Evolutionary conservation across 2,888 invertebrate genomes (phyloP), one percentile per base, ranked within the genome.

Genomic region (Drosophila siamana): DNA sequence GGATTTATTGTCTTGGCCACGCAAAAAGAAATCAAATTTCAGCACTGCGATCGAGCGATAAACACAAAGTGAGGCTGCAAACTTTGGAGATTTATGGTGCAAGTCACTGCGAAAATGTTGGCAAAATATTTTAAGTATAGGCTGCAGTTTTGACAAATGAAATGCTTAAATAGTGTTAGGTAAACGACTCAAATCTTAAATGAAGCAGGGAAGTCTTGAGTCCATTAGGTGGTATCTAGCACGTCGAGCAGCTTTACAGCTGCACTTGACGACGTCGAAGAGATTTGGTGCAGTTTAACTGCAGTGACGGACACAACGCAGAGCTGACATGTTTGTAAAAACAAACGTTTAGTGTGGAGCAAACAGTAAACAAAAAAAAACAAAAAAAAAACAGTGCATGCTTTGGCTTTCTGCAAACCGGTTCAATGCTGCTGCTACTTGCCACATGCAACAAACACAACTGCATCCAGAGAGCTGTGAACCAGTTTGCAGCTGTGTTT

Each of bases 401-500:
- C 33, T 11, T 24, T 19, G 43, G 48, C 56, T 51, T 16, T 40
- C 47, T 40, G 55, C 48, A 79, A 77, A 80, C 80, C 76, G 80
- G 80, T 80, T 77, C 44, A 24, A 40, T 54, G 70, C 59, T 36
- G 74, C 54, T 74, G 38, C 74, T 44, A 67, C 74, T 52, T 40
- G 41, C 52, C 4, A 13, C 36, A 13, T 36, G 55, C 44, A 0
- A 47, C 46, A 46, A 47, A 28, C 44, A 33, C 11, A 28, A 51
- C 38, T 13, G 66, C 36, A 38, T 24, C 15, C 13, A 19, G 15
- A 44, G 15, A 41, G 43, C 33, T 50, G 64, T 57, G 69, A 87
- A 87, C 88, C 84, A 71, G 84, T 85, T 84, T 89, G 82, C 84
- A 84, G 84, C 84, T 84, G 89, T 56, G 33, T 63, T 19, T 41